Evolutionary conservation across 2,888 invertebrate genomes (phyloP).

Genomic region (Sussaba pulchella): DNA sequence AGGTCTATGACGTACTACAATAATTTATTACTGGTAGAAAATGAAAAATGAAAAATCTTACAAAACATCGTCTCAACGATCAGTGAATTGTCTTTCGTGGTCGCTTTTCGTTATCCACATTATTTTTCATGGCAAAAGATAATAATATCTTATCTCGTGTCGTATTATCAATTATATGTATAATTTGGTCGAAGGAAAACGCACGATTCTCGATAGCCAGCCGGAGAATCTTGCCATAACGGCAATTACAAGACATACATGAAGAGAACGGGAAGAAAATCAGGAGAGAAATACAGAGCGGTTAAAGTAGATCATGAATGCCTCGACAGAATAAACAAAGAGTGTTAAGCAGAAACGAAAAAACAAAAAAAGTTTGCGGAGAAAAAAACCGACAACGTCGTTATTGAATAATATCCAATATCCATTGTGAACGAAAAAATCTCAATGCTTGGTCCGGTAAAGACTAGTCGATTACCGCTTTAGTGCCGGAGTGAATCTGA

Average conservation of each 20-base stretch:
- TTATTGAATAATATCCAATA: slow-evolving; percentile 74
- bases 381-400: slow-evolving; percentile 72
- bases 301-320: slow-evolving; percentile 43
- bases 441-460: slow-evolving; percentile 81
- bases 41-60: slow-evolving; percentile 72
- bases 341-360: slow-evolving; percentile 51
- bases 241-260: slow-evolving; percentile 16
- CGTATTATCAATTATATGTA: slow-evolving; percentile 24
- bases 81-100: slow-evolving; percentile 45
- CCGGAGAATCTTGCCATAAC: slow-evolving; percentile 25
- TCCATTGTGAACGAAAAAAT: slow-evolving; percentile 76
- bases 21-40: slow-evolving; percentile 78
- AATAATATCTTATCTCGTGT: slow-evolving; percentile 1
- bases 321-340: slow-evolving; percentile 48
- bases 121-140: not conserved
- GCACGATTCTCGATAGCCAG: slow-evolving; percentile 48
- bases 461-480: slow-evolving; percentile 82
- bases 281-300: slow-evolving; percentile 8
- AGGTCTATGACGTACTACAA: slow-evolving; percentile 71
- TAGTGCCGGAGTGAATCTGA: slow-evolving; percentile 76
- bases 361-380: slow-evolving; percentile 63
- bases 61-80: slow-evolving; percentile 65
- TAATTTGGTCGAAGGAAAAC: slow-evolving; percentile 13
- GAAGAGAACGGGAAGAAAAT: slow-evolving; percentile 10
- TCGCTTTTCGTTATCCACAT: slow-evolving; percentile 20